Base-by-base conservation (phyloP, 2,797 vertebrate species). In the Alosa sapidissima region DNA sequence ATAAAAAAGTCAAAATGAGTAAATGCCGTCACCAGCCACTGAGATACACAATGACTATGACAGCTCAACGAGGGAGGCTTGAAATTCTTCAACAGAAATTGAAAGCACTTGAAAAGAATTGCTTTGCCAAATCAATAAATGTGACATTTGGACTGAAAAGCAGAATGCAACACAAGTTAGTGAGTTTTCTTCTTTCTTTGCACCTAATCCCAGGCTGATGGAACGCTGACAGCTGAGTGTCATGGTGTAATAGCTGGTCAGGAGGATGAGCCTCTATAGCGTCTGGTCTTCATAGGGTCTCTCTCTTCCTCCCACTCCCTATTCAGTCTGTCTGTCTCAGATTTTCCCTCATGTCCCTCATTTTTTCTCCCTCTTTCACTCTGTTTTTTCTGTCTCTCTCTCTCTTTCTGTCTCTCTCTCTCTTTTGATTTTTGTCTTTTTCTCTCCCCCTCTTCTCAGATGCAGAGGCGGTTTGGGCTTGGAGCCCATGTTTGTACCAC, bases 381-480 rank as follows among this genome's bases (percentile, higher is more conserved):
- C 13, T 28, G 21, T 83, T 16, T 36, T 33, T 51, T 45, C 60
- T 72, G 6, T 16, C 65, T 41, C 8, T 72, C 72, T 75, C 21
- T 54, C 47, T 52, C 24, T 28, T 4, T 51, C 48, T 81, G 47
- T 81, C 51, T 82, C 51, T 83, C 48, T 75, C 16, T 89, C 86
- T 86, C 86, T 84, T 19, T 85, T 81, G 87, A 87, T 84, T 88
- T 84, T 82, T 84, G 83, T 85, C 89, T 89, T 87, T 82, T 89
- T 91, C 87, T 84, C 87, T 89, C 85, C 88, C 16, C 36, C 88
- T 90, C 65, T 72, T 13, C 11, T 75, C 68, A 75, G 14, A 75
- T 75, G 68, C 13, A 41, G 68, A 36, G 14, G 68, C 33, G 33
- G 68, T 16, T 75, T 75, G 68, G 68, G 68, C 68, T 75, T 45